Base-by-base conservation (phyloP, 2,113 vertebrate genomes). In the Epinephelus fuscoguttatus region DNA sequence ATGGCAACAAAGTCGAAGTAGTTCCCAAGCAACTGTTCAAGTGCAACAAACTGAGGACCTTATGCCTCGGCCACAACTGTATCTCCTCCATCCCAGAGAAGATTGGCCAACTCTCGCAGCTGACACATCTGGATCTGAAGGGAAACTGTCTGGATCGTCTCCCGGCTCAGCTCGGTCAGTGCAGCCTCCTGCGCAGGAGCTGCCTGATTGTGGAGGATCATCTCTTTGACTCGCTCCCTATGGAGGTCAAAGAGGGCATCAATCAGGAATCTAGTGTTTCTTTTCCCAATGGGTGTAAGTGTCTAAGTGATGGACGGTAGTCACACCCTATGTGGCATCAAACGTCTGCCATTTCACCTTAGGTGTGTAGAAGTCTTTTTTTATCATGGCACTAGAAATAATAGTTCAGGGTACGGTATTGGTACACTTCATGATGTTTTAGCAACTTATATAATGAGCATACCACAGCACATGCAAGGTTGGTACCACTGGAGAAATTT, bases 21-120 rank as follows among this genome's bases (percentile, higher is more conserved):
- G 93, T 99, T 93, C 98, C 98, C 80, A 99, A 99, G 94, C 97
- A 98, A 50, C 94, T 99, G 86, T 99, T 99, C 94, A 99, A 98
- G 82, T 99, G 98, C 75, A 85, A 95, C 81, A 99, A 99, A 92
- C 93, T 99, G 91, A 97, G 96, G 94, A 97, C 96, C 92, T 96
- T 99, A 88, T 97, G 96, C 88, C 94, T 99, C 84, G 95, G 98
- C 33, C 97, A 99, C 90, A 99, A 99, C 94, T 97, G 96, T 42
- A 96, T 99, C 91, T 94, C 96, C 50, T 94, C 93, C 66, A 91
- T 99, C 88, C 97, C 98, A 25, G 98, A 99, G 88, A 98, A 98
- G 89, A 87, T 99, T 3, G 92, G 97, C 70, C 96, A 98, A n/a
- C 94, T 99, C 8, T 89, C 95, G 45, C 98, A 99, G 92, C 96